Percentiles rank a stretch among this genome's conserved stretches.
Evolutionary conservation across 2,888 invertebrate genomes (phyloP).

Genomic region (Teleiodes luculella): DNA sequence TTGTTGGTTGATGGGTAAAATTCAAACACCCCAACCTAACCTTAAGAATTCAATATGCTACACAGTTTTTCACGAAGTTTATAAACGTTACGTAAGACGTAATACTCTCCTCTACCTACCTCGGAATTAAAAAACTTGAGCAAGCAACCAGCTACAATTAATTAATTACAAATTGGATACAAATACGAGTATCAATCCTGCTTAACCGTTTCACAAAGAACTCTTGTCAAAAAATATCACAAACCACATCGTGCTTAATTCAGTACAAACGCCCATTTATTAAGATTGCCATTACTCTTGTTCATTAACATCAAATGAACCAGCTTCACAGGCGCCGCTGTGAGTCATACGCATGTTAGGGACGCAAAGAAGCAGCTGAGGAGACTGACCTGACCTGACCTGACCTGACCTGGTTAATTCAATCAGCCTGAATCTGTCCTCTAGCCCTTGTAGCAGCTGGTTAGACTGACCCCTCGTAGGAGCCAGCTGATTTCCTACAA

Average conservation of each 20-base stretch:
- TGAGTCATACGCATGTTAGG: conserved; percentile 41
- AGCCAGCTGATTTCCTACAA: neutral
- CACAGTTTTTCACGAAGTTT: no score
- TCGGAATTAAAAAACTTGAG: no score
- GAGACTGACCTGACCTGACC: conserved; percentile 41
- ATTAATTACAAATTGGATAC: no score
- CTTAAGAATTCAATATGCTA: no score
- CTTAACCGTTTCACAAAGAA: neutral
- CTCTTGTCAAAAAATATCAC: no score
- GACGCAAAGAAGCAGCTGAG: conserved; percentile 52
- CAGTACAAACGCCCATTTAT: neutral
- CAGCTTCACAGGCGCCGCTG: conserved; percentile 21
- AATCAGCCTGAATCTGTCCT: conserved; percentile 53
- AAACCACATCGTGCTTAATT: neutral
- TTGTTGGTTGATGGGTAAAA: no score
- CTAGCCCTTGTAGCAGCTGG: conserved; percentile 20
- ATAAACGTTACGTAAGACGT: no score
- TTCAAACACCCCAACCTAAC: no score
- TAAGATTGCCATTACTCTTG: neutral
- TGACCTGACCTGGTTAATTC: conserved; percentile 54
- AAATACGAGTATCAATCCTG: no score
- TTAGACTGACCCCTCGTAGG: neutral
- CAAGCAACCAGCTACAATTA: no score
- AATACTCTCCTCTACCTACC: no score
- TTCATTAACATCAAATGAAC: conserved; percentile 15